Percentiles rank a stretch among this genome's conserved stretches.
Conservation (phyloP, 2,797 vertebrate species). For the Cirrhinus mrigala region DNA sequence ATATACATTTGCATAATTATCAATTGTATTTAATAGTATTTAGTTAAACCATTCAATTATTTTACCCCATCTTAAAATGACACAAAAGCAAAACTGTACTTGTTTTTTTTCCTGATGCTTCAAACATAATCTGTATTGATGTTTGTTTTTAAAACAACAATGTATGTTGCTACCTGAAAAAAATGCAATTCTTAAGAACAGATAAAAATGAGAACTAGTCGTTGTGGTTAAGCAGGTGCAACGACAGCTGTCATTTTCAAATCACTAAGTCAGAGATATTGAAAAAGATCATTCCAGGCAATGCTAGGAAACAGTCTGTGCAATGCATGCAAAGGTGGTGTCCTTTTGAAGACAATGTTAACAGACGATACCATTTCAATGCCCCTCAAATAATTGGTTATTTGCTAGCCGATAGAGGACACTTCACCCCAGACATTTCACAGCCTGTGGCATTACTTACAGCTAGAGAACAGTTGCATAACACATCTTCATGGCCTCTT, state of each 20-base stretch:
- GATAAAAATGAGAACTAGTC: not conserved
- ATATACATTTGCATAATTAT: not conserved
- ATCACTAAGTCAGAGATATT: not conserved
- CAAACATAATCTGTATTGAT: not conserved
- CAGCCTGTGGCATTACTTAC: slow-evolving; percentile 29
- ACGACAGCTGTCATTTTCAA: not conserved
- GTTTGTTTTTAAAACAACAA: not conserved
- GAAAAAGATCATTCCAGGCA: not conserved
- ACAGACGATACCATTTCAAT: not conserved
- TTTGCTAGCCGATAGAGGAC: not conserved
- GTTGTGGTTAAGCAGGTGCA: slow-evolving; percentile 1
- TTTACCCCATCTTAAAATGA: not conserved
- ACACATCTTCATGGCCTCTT: slow-evolving; percentile 36
- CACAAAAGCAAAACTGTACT: not conserved
- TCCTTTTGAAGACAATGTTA: slow-evolving; percentile 18
- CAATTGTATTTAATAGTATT: not conserved
- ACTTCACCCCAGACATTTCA: slow-evolving; percentile 42
- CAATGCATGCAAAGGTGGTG: not conserved
- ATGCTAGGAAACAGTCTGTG: not conserved
- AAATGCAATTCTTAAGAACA: not conserved
- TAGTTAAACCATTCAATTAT: not conserved
- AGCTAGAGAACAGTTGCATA: slow-evolving; percentile 45
- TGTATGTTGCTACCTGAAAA: not conserved
- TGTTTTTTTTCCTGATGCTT: not conserved
- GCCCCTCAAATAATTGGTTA: slow-evolving; percentile 14